Conservation (phyloP, 2,797 vertebrate species). For the Malacoctenus gilli region DNA sequence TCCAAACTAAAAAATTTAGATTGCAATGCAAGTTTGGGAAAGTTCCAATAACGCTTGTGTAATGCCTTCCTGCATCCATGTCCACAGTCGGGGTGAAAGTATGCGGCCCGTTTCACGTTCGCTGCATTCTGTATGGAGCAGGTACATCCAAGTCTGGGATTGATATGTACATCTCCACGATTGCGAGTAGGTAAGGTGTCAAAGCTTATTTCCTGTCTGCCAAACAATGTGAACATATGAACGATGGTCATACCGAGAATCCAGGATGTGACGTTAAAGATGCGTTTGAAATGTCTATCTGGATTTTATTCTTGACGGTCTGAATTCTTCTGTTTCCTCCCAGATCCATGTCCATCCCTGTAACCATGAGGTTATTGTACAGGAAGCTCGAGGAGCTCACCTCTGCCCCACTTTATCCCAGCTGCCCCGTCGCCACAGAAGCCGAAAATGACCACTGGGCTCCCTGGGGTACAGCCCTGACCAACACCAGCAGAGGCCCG, state of each 20-base stretch:
- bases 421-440: constrained; percentile 7
- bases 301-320: background rate
- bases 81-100: constrained; percentile 81
- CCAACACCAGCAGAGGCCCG: constrained; percentile 21
- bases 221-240: no score
- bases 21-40: no score
- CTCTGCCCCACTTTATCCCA: constrained; percentile 13
- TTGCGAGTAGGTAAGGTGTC: constrained; percentile 80
- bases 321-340: background rate
- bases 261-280: no score
- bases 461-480: constrained; percentile 8
- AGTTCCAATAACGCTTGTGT: no score
- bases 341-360: constrained; percentile 87
- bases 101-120: constrained; percentile 66
- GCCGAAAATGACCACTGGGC: constrained; percentile 28
- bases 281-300: no score
- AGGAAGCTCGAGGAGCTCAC: constrained; percentile 51
- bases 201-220: no score
- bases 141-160: constrained; percentile 60
- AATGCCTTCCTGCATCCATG: background rate
- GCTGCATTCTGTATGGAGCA: constrained; percentile 76
- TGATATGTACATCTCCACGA: constrained; percentile 75
- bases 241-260: no score
- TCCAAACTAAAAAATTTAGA: no score
- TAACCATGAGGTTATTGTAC: constrained; percentile 80